These are phyloP conservation scores for Drosophila albomicans DNA, from an alignment of 1,140 invertebrate species.

Conservation along the genomic window DNA sequence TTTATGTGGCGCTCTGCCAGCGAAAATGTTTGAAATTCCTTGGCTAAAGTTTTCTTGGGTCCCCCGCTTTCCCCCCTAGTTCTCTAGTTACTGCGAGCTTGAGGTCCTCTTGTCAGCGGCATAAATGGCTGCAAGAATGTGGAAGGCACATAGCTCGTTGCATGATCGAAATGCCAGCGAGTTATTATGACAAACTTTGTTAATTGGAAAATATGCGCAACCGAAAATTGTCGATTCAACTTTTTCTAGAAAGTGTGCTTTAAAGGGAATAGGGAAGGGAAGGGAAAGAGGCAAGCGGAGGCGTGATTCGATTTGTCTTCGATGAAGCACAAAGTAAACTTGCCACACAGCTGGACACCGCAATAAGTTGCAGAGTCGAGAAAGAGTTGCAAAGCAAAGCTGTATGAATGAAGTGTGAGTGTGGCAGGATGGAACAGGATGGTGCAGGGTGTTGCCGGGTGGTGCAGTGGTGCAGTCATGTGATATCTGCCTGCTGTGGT, in stretches of 20 bases:
- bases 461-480: not conserved
- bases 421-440: not conserved
- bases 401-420: not conserved
- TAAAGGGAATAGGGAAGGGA: too few species aligned
- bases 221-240: slow-evolving; percentile 50
- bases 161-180: slow-evolving; percentile 72
- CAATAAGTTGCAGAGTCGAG: too few species aligned
- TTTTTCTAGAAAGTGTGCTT: not conserved
- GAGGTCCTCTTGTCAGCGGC: slow-evolving; percentile 49
- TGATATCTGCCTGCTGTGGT: slow-evolving; percentile 10
- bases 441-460: not conserved
- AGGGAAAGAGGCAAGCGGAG: not conserved
- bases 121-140: slow-evolving; percentile 73
- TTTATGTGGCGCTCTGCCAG: slow-evolving; percentile 48
- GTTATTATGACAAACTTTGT: slow-evolving; percentile 83
- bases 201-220: slow-evolving; percentile 79
- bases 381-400: not conserved
- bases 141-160: slow-evolving; percentile 64
- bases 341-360: not conserved
- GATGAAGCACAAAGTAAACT: not conserved
- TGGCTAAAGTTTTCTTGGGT: slow-evolving; percentile 42
- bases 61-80: not conserved
- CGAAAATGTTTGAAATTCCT: slow-evolving; percentile 75
- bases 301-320: not conserved
- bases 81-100: not conserved